These are phyloP conservation scores for Mus caroli DNA, from an alignment of 2,797 vertebrate species.

Conservation along the genomic window DNA sequence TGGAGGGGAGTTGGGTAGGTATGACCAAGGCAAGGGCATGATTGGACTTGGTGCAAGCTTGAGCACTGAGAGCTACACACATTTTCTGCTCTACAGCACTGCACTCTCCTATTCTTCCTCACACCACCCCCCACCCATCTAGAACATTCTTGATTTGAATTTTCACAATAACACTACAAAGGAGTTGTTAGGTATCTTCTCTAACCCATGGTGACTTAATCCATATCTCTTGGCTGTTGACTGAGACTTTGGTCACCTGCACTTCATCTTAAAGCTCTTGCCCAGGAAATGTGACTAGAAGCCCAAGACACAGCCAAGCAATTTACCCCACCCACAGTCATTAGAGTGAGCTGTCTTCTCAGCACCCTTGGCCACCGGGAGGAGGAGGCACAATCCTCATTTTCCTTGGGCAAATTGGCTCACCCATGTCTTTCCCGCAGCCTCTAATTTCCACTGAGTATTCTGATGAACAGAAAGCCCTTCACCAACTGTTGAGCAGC, in stretches of 20 bases:
- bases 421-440: too few species aligned
- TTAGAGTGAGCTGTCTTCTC: accelerated
- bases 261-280: background rate
- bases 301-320: background rate
- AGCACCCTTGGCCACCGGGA: background rate
- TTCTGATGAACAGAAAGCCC: background rate
- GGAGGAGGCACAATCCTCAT: background rate
- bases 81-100: background rate
- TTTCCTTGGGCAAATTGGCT: background rate
- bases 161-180: background rate
- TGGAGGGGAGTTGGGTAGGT: background rate
- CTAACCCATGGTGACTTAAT: background rate
- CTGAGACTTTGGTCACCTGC: background rate
- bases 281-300: background rate
- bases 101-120: accelerated
- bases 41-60: background rate
- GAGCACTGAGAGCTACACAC: background rate
- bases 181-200: background rate
- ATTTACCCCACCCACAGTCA: too few species aligned
- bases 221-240: background rate
- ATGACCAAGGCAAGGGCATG: background rate
- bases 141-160: background rate
- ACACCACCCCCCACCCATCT: accelerated
- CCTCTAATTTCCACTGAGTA: background rate
- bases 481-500: background rate